Percentiles rank a stretch among this genome's conserved stretches.
Conservation (phyloP, 2,888 invertebrate species). For the Drosophila meridiana region DNA sequence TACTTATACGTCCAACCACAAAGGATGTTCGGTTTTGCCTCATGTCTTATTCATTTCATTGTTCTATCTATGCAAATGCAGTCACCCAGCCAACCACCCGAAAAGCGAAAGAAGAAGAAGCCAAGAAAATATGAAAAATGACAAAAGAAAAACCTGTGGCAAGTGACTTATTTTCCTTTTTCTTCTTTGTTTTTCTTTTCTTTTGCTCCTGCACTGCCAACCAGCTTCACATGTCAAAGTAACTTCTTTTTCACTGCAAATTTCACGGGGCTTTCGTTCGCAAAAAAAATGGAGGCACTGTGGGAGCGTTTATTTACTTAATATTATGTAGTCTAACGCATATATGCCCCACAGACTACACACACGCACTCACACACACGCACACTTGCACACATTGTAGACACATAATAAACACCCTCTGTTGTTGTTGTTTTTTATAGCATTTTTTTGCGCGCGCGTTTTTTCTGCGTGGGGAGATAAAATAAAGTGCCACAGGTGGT, state of each 20-base stretch:
- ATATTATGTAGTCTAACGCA: conserved; percentile 64
- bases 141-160: conserved; percentile 9
- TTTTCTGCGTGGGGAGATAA: conserved; percentile 23
- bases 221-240: conserved; percentile 54
- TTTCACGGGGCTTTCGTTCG: conserved; percentile 11
- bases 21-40: conserved; percentile 32
- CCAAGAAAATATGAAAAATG: conserved; percentile 16
- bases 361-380: conserved; percentile 1
- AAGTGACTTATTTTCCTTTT: background rate
- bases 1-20: conserved; percentile 29
- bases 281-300: background rate
- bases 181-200: background rate
- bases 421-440: conserved; percentile 17
- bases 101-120: conserved; percentile 1
- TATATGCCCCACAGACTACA: conserved; percentile 65
- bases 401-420: conserved; percentile 68
- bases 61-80: conserved; percentile 40
- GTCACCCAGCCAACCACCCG: background rate
- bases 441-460: conserved; percentile 16
- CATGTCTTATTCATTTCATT: conserved; percentile 61
- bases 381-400: conserved; percentile 5
- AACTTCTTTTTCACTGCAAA: conserved; percentile 61
- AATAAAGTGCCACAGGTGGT: conserved; percentile 67
- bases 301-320: conserved; percentile 63
- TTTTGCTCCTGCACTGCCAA: conserved; percentile 17